A percentile compares a stretch with the other conserved stretches of the same genome.
phyloP scores from a whole-genome alignment of 2,113 vertebrate species.

The Phyllopteryx taeniolatus region DNA sequence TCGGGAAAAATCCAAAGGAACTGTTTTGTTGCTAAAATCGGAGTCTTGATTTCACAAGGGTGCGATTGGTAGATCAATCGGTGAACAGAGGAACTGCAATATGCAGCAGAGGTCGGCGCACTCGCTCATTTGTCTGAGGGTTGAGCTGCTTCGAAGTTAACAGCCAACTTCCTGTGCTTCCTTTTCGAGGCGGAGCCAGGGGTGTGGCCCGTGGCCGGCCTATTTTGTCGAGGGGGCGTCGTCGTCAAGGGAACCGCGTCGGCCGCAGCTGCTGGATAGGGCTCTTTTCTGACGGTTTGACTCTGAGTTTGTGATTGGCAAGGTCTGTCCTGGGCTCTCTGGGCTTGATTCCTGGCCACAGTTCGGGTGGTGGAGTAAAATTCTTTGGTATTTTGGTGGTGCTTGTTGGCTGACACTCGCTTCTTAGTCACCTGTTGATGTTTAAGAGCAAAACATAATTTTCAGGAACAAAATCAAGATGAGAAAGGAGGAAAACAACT shows the following conservation, averaged over 20 bases:
- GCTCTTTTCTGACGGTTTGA: constrained; percentile 45
- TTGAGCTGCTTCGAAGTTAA: constrained; percentile 92
- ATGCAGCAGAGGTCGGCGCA: background rate
- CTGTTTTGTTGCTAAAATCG: background rate
- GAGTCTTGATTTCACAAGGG: background rate
- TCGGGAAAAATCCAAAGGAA: background rate
- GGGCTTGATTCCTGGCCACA: constrained; percentile 47
- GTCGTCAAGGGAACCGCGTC: background rate
- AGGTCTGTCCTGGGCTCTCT: constrained; percentile 34
- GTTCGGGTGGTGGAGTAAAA: constrained; percentile 72
- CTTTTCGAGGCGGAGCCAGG: constrained; percentile 83
- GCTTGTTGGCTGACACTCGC: constrained; percentile 85
- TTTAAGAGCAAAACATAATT: background rate
- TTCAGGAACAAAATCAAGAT: background rate
- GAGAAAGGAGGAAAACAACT: background rate
- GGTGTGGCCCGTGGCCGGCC: constrained; percentile 54
- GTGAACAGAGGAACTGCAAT: background rate
- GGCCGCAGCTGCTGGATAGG: constrained; percentile 27
- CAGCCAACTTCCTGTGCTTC: constrained; percentile 90
- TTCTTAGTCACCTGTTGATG: constrained; percentile 93
- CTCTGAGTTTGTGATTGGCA: constrained; percentile 45
- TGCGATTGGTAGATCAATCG: background rate
- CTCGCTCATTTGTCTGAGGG: constrained; percentile 76
- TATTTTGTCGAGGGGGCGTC: constrained; percentile 66
- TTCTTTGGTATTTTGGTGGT: constrained; percentile 80